These are phyloP conservation scores for Sebastes dallii DNA, from an alignment of 2,797 vertebrate genomes.

Conservation along the genomic window DNA sequence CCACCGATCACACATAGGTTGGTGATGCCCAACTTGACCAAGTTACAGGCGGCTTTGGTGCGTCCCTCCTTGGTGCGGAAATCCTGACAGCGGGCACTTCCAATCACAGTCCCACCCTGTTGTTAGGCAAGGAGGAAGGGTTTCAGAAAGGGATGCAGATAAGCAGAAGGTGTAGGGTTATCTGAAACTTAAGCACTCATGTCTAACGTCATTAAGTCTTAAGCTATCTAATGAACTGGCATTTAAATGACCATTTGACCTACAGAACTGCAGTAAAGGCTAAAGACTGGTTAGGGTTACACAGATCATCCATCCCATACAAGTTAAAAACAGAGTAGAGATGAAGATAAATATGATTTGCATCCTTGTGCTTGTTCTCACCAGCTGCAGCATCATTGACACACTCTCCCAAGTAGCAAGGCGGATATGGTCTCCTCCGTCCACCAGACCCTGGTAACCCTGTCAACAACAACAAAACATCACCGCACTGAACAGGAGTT, in stretches of 20 bases:
- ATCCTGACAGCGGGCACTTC: constrained; percentile 92
- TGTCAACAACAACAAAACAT: constrained; percentile 61
- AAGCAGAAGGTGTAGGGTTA: not conserved
- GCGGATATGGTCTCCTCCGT: constrained; percentile 89
- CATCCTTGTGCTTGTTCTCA: constrained; percentile 66
- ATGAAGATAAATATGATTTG: not conserved
- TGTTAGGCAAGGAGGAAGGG: constrained; percentile 5
- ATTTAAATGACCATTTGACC: constrained; percentile 61
- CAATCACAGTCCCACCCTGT: constrained; percentile 94
- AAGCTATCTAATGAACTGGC: constrained; percentile 55
- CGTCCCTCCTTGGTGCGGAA: constrained; percentile 89
- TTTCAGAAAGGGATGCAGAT: constrained; percentile 15
- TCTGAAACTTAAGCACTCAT: constrained; percentile 20
- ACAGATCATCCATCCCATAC: not conserved
- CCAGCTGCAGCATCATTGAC: constrained; percentile 96
- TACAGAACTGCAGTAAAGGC: constrained; percentile 4
- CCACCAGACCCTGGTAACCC: constrained; percentile 96
- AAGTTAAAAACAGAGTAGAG: not conserved
- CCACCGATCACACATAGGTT: constrained; percentile 95
- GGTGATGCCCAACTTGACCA: constrained; percentile 90
- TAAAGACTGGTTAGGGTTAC: constrained; percentile 24
- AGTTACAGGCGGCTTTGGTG: constrained; percentile 87
- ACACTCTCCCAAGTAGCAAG: constrained; percentile 94
- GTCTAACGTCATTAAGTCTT: constrained; percentile 11
- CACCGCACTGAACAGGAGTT: not conserved